Evolutionary conservation across 2,113 vertebrate genomes (phyloP).

Genomic region (Cryptoleucopteryx plumbea): DNA sequence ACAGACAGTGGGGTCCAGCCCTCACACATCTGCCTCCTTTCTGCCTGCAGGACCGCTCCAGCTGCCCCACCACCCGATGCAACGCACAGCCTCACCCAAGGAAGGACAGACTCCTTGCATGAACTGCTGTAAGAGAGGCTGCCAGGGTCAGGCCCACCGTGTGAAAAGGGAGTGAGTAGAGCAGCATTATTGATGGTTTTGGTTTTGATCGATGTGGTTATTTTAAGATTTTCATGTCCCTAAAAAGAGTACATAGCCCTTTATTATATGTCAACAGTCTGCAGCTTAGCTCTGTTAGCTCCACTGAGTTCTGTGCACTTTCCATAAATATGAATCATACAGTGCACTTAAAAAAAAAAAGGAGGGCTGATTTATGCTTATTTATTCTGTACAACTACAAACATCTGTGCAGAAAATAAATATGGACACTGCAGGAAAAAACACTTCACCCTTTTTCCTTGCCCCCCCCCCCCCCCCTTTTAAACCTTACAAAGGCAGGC

Average conservation of each 20-base stretch:
- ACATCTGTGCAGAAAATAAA: constrained; percentile 56
- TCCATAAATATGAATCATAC: constrained; percentile 22
- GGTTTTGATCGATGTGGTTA: not conserved
- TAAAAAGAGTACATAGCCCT: not conserved
- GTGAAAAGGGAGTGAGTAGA: not conserved
- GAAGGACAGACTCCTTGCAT: not conserved
- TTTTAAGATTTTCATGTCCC: not conserved
- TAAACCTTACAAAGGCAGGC: not conserved
- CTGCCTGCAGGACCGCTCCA: not conserved
- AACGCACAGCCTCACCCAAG: not conserved
- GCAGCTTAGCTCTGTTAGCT: not conserved
- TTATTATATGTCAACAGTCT: not conserved
- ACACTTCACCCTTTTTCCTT: not conserved
- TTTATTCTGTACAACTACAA: constrained; percentile 44
- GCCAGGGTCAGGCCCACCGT: not conserved
- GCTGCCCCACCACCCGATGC: fast-evolving
- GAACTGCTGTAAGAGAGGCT: not conserved
- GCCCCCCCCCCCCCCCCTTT: not conserved
- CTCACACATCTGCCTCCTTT: not conserved
- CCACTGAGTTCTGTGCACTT: not conserved
- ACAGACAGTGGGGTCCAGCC: not conserved
- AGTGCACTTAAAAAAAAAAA: not conserved
- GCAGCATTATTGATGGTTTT: not conserved
- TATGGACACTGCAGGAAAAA: not conserved
- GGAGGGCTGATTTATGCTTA: not conserved